phyloP scores from a whole-genome alignment of 2,113 vertebrate genomes.

The Pungitius pungitius region DNA sequence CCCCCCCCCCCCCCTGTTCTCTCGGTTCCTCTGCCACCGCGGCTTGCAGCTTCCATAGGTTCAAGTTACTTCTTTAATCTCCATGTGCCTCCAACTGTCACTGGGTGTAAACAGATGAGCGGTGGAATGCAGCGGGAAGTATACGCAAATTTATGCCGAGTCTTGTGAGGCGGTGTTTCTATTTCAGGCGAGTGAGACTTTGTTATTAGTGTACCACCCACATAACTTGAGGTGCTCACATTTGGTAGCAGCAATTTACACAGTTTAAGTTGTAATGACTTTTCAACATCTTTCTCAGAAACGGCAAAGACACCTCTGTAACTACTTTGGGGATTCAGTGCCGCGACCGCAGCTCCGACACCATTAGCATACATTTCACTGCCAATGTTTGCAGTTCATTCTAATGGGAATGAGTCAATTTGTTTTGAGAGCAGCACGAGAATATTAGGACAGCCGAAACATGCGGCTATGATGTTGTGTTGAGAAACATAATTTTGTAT shows the following conservation, averaged over 20 bases:
- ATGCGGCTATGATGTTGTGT: constrained; percentile 10
- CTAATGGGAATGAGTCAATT: constrained; percentile 59
- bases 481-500: constrained; percentile 27
- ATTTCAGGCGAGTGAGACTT: constrained; percentile 44
- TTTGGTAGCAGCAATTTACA: constrained; percentile 66
- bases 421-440: constrained; percentile 35
- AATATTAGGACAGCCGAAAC: constrained; percentile 33
- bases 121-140: constrained; percentile 24
- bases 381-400: constrained; percentile 59
- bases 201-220: constrained; percentile 43
- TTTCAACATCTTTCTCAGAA: constrained; percentile 61
- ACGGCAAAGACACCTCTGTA: constrained; percentile 62
- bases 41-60: constrained; percentile 45
- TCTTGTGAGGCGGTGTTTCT: constrained; percentile 40
- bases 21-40: constrained; percentile 28
- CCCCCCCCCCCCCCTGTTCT: neutral
- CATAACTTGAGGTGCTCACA: constrained; percentile 53
- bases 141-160: constrained; percentile 50
- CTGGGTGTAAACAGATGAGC: constrained; percentile 44
- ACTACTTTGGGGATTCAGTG: constrained; percentile 61
- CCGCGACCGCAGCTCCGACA: constrained; percentile 17
- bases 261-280: constrained; percentile 67
- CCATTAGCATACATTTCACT: constrained; percentile 58
- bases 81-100: constrained; percentile 20
- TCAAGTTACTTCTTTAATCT: constrained; percentile 58